Evolutionary conservation across 64 coral and sea anemone species (phyloP).

Genomic region (Stichodactyla mertensii): DNA sequence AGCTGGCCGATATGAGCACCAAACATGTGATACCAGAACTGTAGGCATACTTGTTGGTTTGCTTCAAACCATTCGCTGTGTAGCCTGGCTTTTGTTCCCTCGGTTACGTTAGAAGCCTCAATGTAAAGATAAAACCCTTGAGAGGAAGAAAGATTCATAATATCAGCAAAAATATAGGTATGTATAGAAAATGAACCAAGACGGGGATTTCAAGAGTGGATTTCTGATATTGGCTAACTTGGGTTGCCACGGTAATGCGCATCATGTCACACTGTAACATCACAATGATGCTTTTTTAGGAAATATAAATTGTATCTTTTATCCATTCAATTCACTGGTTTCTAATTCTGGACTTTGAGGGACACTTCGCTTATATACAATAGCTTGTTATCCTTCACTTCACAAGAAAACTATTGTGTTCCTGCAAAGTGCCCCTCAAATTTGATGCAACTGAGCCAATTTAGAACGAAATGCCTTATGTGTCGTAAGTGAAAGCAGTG

Average conservation of each 20-base stretch:
- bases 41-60: conserved; percentile 22
- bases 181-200: not conserved
- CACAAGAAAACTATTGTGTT: not conserved
- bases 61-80: conserved; percentile 24
- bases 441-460: too few relatives aligned
- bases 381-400: too few relatives aligned
- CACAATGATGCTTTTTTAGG: not conserved
- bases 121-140: conserved; percentile 36
- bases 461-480: too few relatives aligned
- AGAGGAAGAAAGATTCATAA: not conserved
- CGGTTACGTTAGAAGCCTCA: conserved; percentile 15
- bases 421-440: too few relatives aligned
- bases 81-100: conserved; percentile 18
- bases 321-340: not conserved
- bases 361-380: too few relatives aligned
- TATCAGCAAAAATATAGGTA: not conserved
- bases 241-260: not conserved
- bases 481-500: not conserved
- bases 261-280: not conserved
- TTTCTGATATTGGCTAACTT: not conserved
- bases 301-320: not conserved
- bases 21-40: conserved; percentile 58
- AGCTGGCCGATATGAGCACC: conserved; percentile 21
- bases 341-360: too few relatives aligned
- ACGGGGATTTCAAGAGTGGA: not conserved